Percentiles rank a stretch among this genome's conserved stretches.
phyloP scores from a whole-genome alignment of 1,140 invertebrate species.

The Gonioctena quinquepunctata region DNA sequence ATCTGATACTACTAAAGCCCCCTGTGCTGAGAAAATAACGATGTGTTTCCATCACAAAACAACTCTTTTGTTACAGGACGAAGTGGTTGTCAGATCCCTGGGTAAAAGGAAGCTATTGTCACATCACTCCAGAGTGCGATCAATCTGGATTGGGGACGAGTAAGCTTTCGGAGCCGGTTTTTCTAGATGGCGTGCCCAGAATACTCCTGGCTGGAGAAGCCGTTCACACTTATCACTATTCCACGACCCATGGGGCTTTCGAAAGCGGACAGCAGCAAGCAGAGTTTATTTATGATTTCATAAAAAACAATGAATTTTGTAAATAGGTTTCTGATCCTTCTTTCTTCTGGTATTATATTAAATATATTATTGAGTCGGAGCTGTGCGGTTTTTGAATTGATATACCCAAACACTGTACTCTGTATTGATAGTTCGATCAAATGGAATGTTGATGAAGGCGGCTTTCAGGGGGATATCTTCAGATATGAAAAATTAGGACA shows the following conservation, averaged over 20 bases:
- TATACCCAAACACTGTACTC: too few species aligned
- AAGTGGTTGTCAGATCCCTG: slow-evolving; percentile 67
- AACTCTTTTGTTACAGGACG: slow-evolving; percentile 57
- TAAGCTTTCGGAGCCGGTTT: slow-evolving; percentile 28
- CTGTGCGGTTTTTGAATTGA: too few species aligned
- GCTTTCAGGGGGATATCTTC: too few species aligned
- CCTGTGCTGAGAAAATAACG: too few species aligned
- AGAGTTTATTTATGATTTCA: slow-evolving; percentile 23
- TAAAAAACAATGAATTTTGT: too few species aligned
- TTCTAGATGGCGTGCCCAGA: slow-evolving; percentile 53
- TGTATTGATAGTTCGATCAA: too few species aligned
- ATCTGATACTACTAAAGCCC: too few species aligned
- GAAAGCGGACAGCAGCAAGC: slow-evolving; percentile 56
- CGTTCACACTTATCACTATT: slow-evolving; percentile 68
- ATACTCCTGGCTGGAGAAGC: slow-evolving; percentile 78
- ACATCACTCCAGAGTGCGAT: slow-evolving; percentile 62
- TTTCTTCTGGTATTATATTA: too few species aligned
- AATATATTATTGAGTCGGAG: too few species aligned
- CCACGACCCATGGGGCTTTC: slow-evolving; percentile 73
- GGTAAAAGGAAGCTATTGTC: slow-evolving; percentile 68
- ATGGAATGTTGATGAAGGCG: too few species aligned
- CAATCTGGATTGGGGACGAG: slow-evolving; percentile 21
- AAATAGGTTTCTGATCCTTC: too few species aligned
- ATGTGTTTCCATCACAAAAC: background rate
- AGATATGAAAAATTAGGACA: too few species aligned